Conservation (phyloP, 2,888 invertebrate genomes). For the Cheilosia grossa region DNA sequence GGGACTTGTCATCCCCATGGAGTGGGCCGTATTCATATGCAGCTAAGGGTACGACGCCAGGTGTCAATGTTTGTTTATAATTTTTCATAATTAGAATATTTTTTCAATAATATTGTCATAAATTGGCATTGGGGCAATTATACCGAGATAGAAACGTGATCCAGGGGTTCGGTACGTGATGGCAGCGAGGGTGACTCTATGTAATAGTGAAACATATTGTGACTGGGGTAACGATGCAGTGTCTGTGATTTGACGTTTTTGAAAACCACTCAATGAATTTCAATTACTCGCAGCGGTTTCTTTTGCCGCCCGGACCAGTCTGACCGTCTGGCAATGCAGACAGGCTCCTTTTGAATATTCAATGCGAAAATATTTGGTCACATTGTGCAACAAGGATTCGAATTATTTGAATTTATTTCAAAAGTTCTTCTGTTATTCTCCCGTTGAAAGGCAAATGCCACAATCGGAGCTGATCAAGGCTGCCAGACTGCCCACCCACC, state of each 20-base stretch:
- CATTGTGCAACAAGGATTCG: not conserved
- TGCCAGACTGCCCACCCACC: not conserved
- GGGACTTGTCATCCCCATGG: conserved; percentile 7
- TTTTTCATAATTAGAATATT: conserved; percentile 69
- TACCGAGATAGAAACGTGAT: conserved; percentile 35
- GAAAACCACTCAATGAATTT: no score
- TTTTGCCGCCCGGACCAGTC: no score
- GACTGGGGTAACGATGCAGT: no score
- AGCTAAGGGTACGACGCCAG: conserved; percentile 26
- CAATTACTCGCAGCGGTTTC: no score
- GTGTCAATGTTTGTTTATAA: conserved; percentile 62
- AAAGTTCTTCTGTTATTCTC: not conserved
- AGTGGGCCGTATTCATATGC: not conserved
- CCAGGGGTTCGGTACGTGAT: not conserved
- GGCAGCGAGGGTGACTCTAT: no score
- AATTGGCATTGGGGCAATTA: conserved; percentile 59
- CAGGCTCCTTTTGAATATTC: not conserved
- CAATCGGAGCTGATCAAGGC: not conserved
- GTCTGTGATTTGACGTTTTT: no score
- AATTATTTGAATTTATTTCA: not conserved
- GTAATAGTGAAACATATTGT: no score
- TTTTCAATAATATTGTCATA: conserved; percentile 67
- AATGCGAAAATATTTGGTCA: not conserved
- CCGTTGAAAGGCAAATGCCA: not conserved
- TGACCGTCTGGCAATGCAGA: not conserved